Base-by-base conservation (phyloP, 2,797 vertebrate species). In the Manis crassicaudata region DNA sequence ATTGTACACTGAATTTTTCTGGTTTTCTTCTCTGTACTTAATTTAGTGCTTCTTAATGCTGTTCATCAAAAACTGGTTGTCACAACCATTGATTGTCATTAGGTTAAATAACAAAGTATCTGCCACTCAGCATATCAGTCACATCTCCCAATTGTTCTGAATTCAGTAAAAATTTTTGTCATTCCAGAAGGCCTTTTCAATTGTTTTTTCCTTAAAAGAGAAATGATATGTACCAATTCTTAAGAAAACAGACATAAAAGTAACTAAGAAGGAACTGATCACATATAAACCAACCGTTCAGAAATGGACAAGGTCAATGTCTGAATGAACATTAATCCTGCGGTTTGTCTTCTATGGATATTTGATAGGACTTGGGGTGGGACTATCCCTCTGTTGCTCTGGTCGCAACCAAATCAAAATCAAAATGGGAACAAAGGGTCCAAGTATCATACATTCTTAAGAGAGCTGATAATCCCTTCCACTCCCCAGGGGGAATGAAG, bases 351-450 rank as follows among this genome's bases (percentile, higher is more conserved):
- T 32, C 14, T 58, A 6, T 54, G n/a, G 18, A 25, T 11, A 17
- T 73, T 1, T 9, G n/a, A 67, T 20, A 60, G 18, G 35, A 43
- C 16, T 90, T 86, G 5, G 13, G 18, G 1, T 43, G 5, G n/a
- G 13, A 16, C 1, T 0, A 35, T 70, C 29, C 20, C 5, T 7
- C 3, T 70, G 40, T 16, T 1, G 1, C 6, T 88, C 1, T 50
- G 18, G 7, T 5, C 63, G 12, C 46, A 40, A 9, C 12, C 43
- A 83, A 56, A 63, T 13, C 37, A 56, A 77, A 83, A 18, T 35
- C 14, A 82, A 89, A 68, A 82, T 29, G 2, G 65, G 9, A 58
- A 25, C 23, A 72, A 40, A 67, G 21, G 3, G 0, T 43, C 18
- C 46, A 25, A 8, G 1, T 40, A 14, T 4, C 5, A 17, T 4